These are phyloP conservation scores for Hirtodrosophila duncani DNA, from an alignment of 2,888 invertebrate species.

Conservation along the genomic window DNA sequence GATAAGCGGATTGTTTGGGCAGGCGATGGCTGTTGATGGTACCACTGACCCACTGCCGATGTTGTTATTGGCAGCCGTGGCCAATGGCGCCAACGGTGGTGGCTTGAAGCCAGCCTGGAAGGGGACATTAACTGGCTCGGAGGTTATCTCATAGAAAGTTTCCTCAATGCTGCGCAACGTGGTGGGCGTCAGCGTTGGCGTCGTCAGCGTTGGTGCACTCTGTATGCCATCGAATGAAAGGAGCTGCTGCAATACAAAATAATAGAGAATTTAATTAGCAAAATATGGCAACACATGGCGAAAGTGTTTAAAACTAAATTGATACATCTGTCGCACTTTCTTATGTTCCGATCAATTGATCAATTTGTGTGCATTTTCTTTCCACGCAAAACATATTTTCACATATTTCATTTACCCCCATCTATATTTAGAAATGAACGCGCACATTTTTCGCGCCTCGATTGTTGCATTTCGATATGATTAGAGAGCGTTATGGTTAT, in stretches of 20 bases:
- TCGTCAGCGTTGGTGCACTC: slow-evolving; percentile 94
- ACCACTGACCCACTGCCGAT: slow-evolving; percentile 15
- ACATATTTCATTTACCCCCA: neutral
- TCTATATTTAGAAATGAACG: slow-evolving; percentile 32
- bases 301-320: neutral
- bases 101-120: slow-evolving; percentile 97
- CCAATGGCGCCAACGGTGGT: slow-evolving; percentile 84
- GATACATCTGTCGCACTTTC: too few relatives aligned
- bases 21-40: slow-evolving; percentile 11
- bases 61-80: slow-evolving; percentile 31
- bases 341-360: slow-evolving; percentile 18
- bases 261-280: neutral
- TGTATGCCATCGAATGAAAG: slow-evolving; percentile 90
- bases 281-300: neutral
- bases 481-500: too few relatives aligned
- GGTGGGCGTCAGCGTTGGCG: slow-evolving; percentile 95
- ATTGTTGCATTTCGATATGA: too few relatives aligned
- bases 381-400: neutral
- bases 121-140: slow-evolving; percentile 85
- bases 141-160: slow-evolving; percentile 91
- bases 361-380: slow-evolving; percentile 24
- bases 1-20: slow-evolving; percentile 21
- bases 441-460: slow-evolving; percentile 15
- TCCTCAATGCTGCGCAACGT: slow-evolving; percentile 95
- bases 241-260: slow-evolving; percentile 83